Base-by-base conservation (phyloP, 2,888 invertebrate genomes). In the Phengaris alcon region DNA sequence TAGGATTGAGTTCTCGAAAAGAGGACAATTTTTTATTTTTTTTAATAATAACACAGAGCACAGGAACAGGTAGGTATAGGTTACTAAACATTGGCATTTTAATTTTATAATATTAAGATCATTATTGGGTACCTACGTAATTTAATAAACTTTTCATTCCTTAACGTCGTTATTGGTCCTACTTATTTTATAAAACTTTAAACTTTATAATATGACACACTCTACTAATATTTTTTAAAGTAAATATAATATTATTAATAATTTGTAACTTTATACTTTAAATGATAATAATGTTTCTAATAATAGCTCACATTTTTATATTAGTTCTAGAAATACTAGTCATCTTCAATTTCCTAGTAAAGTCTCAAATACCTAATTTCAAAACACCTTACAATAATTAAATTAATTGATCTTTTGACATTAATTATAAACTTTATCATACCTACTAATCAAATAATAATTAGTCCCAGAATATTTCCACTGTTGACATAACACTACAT, bases 351-450 rank as follows among this genome's bases (percentile, higher is more conserved):
- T 10, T 6, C 22, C 59, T 35, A 64, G 9, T 59, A 59, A 15
- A 8, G 48, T 48, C 48, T 8, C 15, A 59, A 59, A 22, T 59
- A 1, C 15, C 22, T 35, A 10, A 13, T 12, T 64, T 12, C 35
- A 12, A 72, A 72, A 13, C 52, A 72, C 35, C 54, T 72, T 12
- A 51, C 70, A 70, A 64, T 64, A 35, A 64, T 64, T 6, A 35
- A 35, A 10, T 35, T 72, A 72, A 72, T 54, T 72, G 72, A 72
- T 72, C 54, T 72, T 72, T 51, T 54, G 54, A 52, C 72, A 52
- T 72, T 72, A 54, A 72, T 72, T 6, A 35, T 35, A 35, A 35
- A 72, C 72, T 70, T 72, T 35, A 35, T 72, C 52, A 13, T 22
- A 35, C 51, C 51, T 35, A 48, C 48, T 48, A 15, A 72, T 72